A percentile compares a stretch with the other conserved stretches of the same genome.
Evolutionary conservation across 2,888 invertebrate species (phyloP).

Genomic region (Netelia melanura): DNA sequence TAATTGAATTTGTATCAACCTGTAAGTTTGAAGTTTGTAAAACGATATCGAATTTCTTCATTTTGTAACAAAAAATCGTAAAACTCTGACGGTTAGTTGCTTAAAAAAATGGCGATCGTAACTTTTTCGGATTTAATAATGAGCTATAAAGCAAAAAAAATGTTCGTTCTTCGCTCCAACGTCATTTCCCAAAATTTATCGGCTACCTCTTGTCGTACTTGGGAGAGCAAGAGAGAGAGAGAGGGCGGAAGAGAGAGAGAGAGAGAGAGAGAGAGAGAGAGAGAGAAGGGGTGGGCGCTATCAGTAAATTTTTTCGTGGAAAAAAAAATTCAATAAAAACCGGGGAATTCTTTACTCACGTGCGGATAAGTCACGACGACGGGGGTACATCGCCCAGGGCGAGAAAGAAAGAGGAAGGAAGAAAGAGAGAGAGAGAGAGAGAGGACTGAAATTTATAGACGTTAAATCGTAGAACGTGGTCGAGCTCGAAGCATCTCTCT

Average conservation of each 20-base stretch:
- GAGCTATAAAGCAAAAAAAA: slow-evolving; percentile 21
- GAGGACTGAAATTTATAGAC: slow-evolving; percentile 66
- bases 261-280: not conserved
- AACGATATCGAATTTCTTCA: not conserved
- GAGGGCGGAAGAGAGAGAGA: too few species aligned
- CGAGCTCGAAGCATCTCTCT: slow-evolving; percentile 47
- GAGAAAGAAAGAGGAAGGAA: not conserved
- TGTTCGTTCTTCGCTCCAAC: slow-evolving; percentile 34
- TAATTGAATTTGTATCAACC: too few species aligned
- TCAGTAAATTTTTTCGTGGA: slow-evolving; percentile 51
- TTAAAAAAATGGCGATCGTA: not conserved
- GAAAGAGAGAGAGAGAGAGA: not conserved
- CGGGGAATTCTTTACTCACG: slow-evolving; percentile 53
- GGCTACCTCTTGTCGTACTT: slow-evolving; percentile 4
- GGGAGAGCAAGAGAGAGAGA: not conserved
- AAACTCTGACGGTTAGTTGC: not conserved
- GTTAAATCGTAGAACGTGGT: slow-evolving; percentile 66
- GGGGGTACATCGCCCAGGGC: slow-evolving; percentile 39
- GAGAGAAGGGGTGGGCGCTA: slow-evolving; percentile 31
- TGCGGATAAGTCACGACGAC: slow-evolving; percentile 62
- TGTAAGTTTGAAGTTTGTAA: not conserved
- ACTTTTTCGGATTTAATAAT: slow-evolving; percentile 1
- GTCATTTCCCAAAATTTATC: slow-evolving; percentile 59
- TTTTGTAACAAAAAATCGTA: not conserved
- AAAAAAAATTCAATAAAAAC: slow-evolving; percentile 62